Evolutionary conservation across 2,797 vertebrate genomes (phyloP).

Genomic region (Helicolenus hilgendorfi): DNA sequence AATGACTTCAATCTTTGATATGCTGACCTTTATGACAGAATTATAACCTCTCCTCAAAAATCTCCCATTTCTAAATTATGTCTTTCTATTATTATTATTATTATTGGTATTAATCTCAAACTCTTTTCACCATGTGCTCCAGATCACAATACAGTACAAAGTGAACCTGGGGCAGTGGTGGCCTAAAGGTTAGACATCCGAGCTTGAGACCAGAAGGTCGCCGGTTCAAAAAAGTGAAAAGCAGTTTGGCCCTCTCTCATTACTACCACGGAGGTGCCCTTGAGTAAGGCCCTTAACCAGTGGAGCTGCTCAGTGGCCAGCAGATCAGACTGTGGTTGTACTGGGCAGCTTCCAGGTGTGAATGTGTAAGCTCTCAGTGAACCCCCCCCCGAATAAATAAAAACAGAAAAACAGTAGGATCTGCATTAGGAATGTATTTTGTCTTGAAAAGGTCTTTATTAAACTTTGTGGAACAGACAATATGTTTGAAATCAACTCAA

Average conservation of each 20-base stretch:
- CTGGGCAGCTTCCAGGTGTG: too few relatives aligned
- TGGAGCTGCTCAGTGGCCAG: too few relatives aligned
- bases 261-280: too few relatives aligned
- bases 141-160: background rate
- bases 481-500: background rate
- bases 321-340: too few relatives aligned
- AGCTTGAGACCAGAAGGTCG: too few relatives aligned
- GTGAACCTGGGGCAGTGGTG: background rate
- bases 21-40: background rate
- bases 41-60: background rate
- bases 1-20: background rate
- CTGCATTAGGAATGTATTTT: background rate
- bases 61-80: background rate
- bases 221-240: too few relatives aligned
- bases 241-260: too few relatives aligned
- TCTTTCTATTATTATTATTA: background rate
- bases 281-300: too few relatives aligned
- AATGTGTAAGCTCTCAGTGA: too few relatives aligned
- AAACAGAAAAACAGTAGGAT: too few relatives aligned
- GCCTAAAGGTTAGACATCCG: too few relatives aligned
- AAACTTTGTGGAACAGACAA: background rate
- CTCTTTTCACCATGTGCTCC: background rate
- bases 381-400: too few relatives aligned
- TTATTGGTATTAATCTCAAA: background rate
- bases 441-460: background rate